Percentiles rank a stretch among this genome's conserved stretches.
These are phyloP conservation scores for Malurus splendens DNA, from an alignment of 2,797 vertebrate species.

Conservation along the genomic window DNA sequence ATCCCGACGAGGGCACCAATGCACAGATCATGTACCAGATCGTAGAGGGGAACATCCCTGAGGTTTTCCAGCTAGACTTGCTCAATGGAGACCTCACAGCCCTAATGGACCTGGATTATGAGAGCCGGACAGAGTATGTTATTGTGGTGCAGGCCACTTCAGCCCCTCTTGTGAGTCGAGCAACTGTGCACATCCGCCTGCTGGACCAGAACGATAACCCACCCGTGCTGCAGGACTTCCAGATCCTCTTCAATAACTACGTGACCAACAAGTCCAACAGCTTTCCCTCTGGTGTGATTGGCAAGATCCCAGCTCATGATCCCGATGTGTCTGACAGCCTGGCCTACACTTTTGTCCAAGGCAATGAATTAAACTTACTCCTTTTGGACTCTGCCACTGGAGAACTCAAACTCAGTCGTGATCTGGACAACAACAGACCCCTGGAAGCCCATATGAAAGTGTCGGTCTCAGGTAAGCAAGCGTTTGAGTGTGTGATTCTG, in stretches of 20 bases:
- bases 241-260: slow-evolving; percentile 98
- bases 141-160: slow-evolving; percentile 97
- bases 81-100: slow-evolving; percentile 91
- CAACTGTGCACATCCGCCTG: slow-evolving; percentile 87
- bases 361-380: slow-evolving; percentile 89
- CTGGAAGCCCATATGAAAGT: slow-evolving; percentile 93
- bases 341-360: slow-evolving; percentile 86
- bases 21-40: slow-evolving; percentile 99
- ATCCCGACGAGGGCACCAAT: slow-evolving; percentile 93
- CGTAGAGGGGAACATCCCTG: slow-evolving; percentile 91
- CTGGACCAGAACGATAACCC: slow-evolving; percentile 91
- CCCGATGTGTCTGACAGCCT: slow-evolving; percentile 92
- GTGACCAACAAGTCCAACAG: slow-evolving; percentile 96
- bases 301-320: slow-evolving; percentile 91
- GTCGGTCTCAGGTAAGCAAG: slow-evolving; percentile 87
- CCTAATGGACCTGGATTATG: slow-evolving; percentile 91
- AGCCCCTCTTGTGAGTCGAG: slow-evolving; percentile 91
- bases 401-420: slow-evolving; percentile 88
- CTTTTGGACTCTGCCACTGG: slow-evolving; percentile 86
- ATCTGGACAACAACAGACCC: slow-evolving; percentile 91
- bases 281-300: slow-evolving; percentile 92
- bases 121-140: slow-evolving; percentile 86
- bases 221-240: slow-evolving; percentile 88
- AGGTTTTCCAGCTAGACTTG: slow-evolving; percentile 93
- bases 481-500: fast-evolving